Base-by-base conservation (phyloP, 2,888 invertebrate genomes). In the Philereme vetulata region DNA sequence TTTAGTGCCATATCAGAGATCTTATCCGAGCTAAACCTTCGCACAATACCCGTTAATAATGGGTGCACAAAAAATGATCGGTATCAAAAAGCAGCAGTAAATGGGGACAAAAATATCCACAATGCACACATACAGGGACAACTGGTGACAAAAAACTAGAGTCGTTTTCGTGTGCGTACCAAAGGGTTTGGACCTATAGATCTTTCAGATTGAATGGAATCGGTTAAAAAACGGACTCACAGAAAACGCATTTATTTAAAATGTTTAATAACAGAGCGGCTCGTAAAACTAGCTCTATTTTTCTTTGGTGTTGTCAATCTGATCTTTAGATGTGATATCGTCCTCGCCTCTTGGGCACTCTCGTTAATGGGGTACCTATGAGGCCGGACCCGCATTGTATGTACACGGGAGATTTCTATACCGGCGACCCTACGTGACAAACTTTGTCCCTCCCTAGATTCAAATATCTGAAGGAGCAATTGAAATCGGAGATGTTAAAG, bases 401-500 rank as follows among this genome's bases (percentile, higher is more conserved):
- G 84, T 84, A 80, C 81, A 78, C 82, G 72, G 71, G 76, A 74
- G 76, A 80, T 84, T 86, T 86, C 85, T 86, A 88, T 89, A 85
- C 81, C 78, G 70, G 72, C 82, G 88, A 84, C 90, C 90, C 90
- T 90, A 91, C 90, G 91, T 90, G 92, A 90, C 90, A 91, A 90
- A 90, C 86, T 89, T 86, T 85, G 88, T 90, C 90, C 92, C 92
- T 90, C 90, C 91, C 92, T 81, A 87, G 88, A 90, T 91, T 90
- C 90, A 92, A 90, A 92, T 89, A 84, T 91, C 88, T 92, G 90
- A 91, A 92, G 92, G 88, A 92, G 92, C 91, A 91, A 92, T 92
- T 92, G 92, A 92, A 92, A 92, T 91, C 85, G 90, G 92, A 92
- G 91, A 91, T 90, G 90, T 88, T 88, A 90, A 90, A 91, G 90